Base-by-base conservation (phyloP, 2,888 invertebrate species). In the Tholera decimalis region DNA sequence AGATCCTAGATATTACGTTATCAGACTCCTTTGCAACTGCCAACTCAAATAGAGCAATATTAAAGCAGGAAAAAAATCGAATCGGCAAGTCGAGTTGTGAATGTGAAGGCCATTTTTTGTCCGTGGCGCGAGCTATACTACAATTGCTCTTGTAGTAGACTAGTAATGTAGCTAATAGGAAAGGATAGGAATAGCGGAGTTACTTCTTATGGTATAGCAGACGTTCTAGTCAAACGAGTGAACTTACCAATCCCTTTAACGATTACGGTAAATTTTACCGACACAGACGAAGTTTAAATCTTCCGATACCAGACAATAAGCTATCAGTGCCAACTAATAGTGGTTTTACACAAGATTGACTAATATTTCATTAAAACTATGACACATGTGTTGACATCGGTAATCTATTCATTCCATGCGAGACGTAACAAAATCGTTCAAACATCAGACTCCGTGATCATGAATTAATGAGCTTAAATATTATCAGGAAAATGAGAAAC, bases 381-480 rank as follows among this genome's bases (percentile, higher is more conserved):
- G 70, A 54, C 49, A 49, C 24, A 41, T 15, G 1, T 6, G 11
- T n/a, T 63, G 63, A 69, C 41, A 41, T 55, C 8, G 9, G 15
- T 46, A 22, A 30, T 39, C 11, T n/a, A 22, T 44, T 30, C 15
- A 39, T 15, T n/a, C 37, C 8, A 22, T 43, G n/a, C 44, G 6
- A 35, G 1, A 57, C 35, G 9, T 41, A 47, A 43, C 22, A 35
- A 49, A 55, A 49, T 28, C 39, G 28, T 30, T 15, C 35, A 35
- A 35, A 35, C 43, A 24, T 43, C 13, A 37, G 18, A 22, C 30
- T 37, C 24, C 63, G 41, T 73, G 44, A 50, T 50, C 24, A 37
- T 43, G 63, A 63, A 63, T 75, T 41, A 75, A 73, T 73, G 53
- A 58, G 57, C 55, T 70, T 54, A 51, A 57, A 58, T 63, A 46